Percentiles rank a stretch among this genome's conserved stretches.
Conservation (phyloP, 2,113 vertebrate species). For the Crotalus helleri region DNA sequence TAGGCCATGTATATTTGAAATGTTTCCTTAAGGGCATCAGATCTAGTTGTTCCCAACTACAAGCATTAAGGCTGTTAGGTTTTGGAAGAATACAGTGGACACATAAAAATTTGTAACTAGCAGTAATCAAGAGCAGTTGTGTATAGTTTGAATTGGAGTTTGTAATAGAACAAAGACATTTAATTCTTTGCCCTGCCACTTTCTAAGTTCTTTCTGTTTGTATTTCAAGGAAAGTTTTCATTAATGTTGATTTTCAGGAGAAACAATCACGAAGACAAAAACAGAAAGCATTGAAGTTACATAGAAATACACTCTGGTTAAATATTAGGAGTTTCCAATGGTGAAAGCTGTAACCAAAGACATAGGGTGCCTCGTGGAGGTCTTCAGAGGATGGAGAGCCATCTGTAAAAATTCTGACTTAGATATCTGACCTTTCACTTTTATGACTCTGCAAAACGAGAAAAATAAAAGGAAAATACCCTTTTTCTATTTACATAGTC, state of each 20-base stretch:
- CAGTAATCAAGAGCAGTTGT: background rate
- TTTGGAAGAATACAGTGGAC: background rate
- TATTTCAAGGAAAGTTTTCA: background rate
- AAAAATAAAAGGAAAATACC: background rate
- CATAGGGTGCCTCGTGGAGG: background rate
- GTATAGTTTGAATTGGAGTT: background rate
- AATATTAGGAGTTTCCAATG: background rate
- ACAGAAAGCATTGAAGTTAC: background rate
- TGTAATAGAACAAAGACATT: background rate
- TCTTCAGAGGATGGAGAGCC: background rate
- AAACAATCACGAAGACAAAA: background rate
- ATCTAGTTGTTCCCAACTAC: background rate
- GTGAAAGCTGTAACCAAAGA: background rate
- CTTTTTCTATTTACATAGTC: background rate
- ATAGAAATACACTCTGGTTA: background rate
- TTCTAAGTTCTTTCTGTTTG: background rate
- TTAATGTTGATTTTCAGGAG: background rate
- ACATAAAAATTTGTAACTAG: background rate
- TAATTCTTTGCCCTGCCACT: background rate
- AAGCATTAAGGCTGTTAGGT: background rate
- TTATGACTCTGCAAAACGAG: background rate
- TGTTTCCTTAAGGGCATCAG: background rate
- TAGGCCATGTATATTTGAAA: background rate
- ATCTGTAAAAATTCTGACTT: background rate
- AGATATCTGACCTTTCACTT: background rate